Evolutionary conservation across 2,888 invertebrate genomes (phyloP), one percentile per base, ranked within the genome.

Genomic region (Lasioglossum vierecki): DNA sequence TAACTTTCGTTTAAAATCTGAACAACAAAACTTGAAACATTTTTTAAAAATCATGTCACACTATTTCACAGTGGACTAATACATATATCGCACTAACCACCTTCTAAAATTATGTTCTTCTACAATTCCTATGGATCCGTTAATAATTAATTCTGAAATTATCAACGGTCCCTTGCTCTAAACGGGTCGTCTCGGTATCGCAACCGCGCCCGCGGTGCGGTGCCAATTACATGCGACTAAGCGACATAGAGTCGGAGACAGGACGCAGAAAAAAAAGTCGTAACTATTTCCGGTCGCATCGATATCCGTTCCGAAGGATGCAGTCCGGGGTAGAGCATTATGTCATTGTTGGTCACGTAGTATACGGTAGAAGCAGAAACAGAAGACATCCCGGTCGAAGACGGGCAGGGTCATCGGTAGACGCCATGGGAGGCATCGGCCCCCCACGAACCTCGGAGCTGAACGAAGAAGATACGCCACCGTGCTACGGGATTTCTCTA

Each of bases 381-480:
- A 83, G 79, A 79, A 60, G 84, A 88, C 87, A 76, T 85, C 84
- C 57, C 70, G 79, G 79, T 26, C 22, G 87, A 88, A 87, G 11
- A 77, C 26, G 80, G 75, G 83, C 76, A 86, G 88, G 79, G 4
- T 22, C 84, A 35, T 57, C 74, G 22, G 39, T n/a, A 74, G 41
- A 53, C 92, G 63, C 89, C 92, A 91, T 92, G 93, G 93, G 92
- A 93, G 93, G 92, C 82, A 91, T 89, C 88, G 93, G 92, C 94
- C 94, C 93, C 94, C 94, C 93, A 93, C 88, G 91, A 90, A 86
- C 49, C 70, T 44, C 46, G 35, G 66, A 53, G n/a, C 53, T 9
- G 53, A 53, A 53, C 53, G 26, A 53, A 68, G 84, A 85, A 82
- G 84, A 90, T 88, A 82, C 82, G 82, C 84, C 79, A 87, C 78